These are phyloP conservation scores for Bungarus multicinctus DNA, from an alignment of 2,113 vertebrate genomes.

Conservation along the genomic window DNA sequence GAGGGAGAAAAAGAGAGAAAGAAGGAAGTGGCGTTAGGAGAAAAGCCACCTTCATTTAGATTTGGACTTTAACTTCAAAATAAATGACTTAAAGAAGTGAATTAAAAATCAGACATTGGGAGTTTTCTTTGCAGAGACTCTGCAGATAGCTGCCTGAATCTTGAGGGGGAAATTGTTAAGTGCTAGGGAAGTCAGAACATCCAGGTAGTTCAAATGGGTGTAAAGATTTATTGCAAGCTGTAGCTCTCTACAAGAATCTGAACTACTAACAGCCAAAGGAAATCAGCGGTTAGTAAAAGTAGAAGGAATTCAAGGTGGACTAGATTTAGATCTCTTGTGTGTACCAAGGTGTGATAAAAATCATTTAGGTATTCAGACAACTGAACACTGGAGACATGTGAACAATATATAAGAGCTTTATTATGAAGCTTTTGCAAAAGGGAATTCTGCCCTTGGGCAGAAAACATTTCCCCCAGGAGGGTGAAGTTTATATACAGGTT, in stretches of 20 bases:
- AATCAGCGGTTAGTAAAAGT: not conserved
- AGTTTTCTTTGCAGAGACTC: not conserved
- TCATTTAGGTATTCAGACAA: no score
- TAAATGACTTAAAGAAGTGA: not conserved
- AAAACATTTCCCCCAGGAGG: no score
- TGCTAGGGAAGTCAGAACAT: not conserved
- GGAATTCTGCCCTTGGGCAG: no score
- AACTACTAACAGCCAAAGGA: not conserved
- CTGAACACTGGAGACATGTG: not conserved
- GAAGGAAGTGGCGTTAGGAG: not conserved
- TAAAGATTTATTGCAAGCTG: not conserved
- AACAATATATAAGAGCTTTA: no score
- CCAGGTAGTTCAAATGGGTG: not conserved
- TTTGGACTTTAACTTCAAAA: not conserved
- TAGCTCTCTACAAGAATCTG: not conserved
- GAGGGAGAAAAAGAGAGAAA: not conserved
- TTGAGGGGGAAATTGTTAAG: not conserved
- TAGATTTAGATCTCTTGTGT: not conserved
- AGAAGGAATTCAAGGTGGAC: not conserved
- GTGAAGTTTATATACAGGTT: no score
- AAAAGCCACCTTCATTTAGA: not conserved
- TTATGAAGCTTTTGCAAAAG: no score
- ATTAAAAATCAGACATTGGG: not conserved
- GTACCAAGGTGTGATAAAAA: no score
- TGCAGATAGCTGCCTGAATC: not conserved